Percentiles rank a stretch among this genome's conserved stretches.
phyloP scores from a whole-genome alignment of 2,113 vertebrate genomes.

The Mobula hypostoma region DNA sequence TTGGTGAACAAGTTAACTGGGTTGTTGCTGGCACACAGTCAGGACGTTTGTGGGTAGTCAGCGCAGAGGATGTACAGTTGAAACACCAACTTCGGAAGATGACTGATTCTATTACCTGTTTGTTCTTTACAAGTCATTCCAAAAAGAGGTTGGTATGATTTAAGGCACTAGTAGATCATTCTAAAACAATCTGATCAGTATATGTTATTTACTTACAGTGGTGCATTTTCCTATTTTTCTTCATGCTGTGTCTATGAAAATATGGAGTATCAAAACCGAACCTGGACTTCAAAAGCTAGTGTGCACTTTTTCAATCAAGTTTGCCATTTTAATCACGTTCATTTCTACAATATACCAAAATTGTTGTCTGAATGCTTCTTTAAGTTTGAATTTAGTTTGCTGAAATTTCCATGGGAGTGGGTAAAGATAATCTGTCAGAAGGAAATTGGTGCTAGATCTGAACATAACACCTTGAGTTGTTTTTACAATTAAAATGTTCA shows the following conservation, averaged over 20 bases:
- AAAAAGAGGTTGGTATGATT: slow-evolving; percentile 58
- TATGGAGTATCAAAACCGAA: not conserved
- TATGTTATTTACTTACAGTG: not conserved
- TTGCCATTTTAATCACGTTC: not conserved
- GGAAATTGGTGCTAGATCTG: not conserved
- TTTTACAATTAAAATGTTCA: not conserved
- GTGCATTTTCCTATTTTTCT: not conserved
- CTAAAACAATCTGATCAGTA: not conserved
- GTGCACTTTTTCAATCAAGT: not conserved
- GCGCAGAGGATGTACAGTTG: slow-evolving; percentile 52
- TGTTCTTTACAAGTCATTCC: slow-evolving; percentile 68
- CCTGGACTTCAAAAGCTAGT: not conserved
- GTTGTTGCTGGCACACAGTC: slow-evolving; percentile 81
- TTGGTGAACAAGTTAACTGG: slow-evolving; percentile 69
- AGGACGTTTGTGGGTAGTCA: slow-evolving; percentile 70
- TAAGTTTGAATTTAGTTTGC: not conserved
- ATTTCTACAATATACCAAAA: not conserved
- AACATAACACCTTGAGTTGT: not conserved
- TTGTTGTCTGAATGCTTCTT: not conserved
- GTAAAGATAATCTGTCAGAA: not conserved
- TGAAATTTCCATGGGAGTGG: not conserved
- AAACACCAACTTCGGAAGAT: slow-evolving; percentile 72
- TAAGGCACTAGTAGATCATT: not conserved
- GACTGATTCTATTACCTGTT: slow-evolving; percentile 78
- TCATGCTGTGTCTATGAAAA: not conserved